Conservation (phyloP, 2,797 vertebrate genomes). For the Sebastes paucispinis region DNA sequence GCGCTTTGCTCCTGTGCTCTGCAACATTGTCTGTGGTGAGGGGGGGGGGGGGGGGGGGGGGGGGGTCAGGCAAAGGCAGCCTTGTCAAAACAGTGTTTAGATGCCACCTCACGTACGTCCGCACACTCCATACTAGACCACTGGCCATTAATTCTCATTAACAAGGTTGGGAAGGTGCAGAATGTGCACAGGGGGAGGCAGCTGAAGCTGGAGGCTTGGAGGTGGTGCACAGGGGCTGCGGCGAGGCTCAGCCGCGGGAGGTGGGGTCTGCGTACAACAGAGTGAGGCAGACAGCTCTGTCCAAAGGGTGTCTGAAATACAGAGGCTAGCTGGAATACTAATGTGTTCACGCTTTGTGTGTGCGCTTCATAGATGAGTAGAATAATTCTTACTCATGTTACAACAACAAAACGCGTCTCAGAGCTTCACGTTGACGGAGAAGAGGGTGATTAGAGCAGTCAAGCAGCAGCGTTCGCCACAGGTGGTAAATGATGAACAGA, state of each 20-base stretch:
- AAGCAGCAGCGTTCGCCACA: constrained; percentile 16
- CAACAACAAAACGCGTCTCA: neutral
- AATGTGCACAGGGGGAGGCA: constrained; percentile 16
- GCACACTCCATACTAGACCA: constrained; percentile 28
- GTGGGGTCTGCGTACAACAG: constrained; percentile 40
- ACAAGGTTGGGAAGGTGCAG: constrained; percentile 53
- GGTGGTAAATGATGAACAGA: constrained; percentile 55
- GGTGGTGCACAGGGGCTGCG: constrained; percentile 26
- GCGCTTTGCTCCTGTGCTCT: constrained; percentile 40
- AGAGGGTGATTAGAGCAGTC: constrained; percentile 25
- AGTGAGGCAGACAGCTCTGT: constrained; percentile 57
- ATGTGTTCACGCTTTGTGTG: constrained; percentile 34
- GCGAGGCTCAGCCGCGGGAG: constrained; percentile 50
- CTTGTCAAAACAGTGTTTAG: constrained; percentile 68
- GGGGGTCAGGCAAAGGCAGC: constrained; percentile 37
- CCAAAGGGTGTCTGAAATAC: constrained; percentile 40
- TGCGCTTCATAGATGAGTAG: neutral
- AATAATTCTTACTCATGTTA: constrained; percentile 24
- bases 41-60: constrained; percentile 22
- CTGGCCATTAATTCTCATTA: constrained; percentile 71
- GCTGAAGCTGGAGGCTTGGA: constrained; percentile 26
- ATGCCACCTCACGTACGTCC: constrained; percentile 51
- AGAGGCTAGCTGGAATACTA: constrained; percentile 57
- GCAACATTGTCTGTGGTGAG: constrained; percentile 31
- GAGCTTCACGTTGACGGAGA: constrained; percentile 8